A percentile compares a stretch with the other conserved stretches of the same genome.
Conservation (phyloP, 2,113 vertebrate species). For the Crotalus horridus region DNA sequence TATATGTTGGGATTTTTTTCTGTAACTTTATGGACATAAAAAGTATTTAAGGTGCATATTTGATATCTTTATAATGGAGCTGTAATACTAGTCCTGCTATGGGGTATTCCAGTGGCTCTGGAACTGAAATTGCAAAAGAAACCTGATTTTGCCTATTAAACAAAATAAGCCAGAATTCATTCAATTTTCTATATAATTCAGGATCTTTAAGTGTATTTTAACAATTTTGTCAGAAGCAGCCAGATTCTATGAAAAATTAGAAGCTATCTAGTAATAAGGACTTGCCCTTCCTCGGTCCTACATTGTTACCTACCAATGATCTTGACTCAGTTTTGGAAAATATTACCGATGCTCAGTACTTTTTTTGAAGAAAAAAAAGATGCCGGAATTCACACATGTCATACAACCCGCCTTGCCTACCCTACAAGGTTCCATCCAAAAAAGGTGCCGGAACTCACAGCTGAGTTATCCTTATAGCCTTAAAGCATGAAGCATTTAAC, state of each 20-base stretch:
- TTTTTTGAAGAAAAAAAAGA: no score
- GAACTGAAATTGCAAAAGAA: background rate
- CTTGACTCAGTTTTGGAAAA: background rate
- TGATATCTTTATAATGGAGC: background rate
- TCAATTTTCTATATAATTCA: background rate
- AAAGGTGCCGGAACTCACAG: background rate
- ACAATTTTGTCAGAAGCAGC: background rate
- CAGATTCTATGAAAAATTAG: background rate
- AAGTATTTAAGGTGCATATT: background rate
- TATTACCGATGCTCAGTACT: background rate
- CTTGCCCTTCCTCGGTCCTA: background rate
- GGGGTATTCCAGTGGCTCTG: background rate
- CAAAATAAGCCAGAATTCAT: no score
- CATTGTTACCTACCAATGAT: background rate
- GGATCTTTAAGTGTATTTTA: background rate
- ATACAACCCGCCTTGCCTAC: no score
- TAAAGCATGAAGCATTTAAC: slow-evolving; percentile 28
- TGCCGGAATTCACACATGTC: no score
- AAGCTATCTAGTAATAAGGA: background rate
- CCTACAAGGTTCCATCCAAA: no score
- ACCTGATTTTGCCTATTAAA: background rate
- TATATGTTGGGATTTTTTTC: background rate
- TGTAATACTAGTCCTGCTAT: background rate
- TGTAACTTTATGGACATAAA: background rate
- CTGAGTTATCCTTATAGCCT: slow-evolving; percentile 9